Evolutionary conservation across 2,113 vertebrate genomes (phyloP).

Genomic region (Nothoprocta perdicaria): DNA sequence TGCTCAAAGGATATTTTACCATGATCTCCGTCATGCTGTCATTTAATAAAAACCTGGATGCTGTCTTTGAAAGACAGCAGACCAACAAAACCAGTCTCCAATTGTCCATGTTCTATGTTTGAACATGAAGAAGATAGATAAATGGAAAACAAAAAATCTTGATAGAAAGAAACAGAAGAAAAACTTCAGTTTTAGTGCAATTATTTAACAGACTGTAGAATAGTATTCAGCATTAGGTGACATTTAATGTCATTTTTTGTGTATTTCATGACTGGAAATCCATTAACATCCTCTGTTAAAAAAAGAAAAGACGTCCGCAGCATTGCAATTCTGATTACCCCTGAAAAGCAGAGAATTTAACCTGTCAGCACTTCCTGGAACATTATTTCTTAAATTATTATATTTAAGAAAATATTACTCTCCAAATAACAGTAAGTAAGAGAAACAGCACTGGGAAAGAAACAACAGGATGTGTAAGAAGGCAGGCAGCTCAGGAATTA

Average conservation of each 20-base stretch:
- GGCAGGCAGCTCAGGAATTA: background rate
- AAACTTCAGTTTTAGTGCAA: background rate
- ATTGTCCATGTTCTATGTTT: background rate
- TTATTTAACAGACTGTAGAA: background rate
- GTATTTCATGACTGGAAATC: conserved; percentile 21
- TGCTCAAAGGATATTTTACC: background rate
- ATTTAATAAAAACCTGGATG: background rate
- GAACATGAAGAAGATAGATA: background rate
- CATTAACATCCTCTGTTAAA: conserved; percentile 12
- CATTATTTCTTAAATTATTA: conserved; percentile 27
- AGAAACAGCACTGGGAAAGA: background rate
- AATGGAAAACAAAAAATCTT: background rate
- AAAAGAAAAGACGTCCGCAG: background rate
- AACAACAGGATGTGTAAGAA: background rate
- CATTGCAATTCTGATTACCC: background rate
- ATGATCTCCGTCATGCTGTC: background rate
- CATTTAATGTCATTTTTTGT: background rate
- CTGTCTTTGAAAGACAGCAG: background rate
- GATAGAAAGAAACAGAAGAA: background rate
- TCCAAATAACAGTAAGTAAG: background rate
- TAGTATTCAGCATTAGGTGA: conserved; percentile 34
- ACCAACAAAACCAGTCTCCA: background rate
- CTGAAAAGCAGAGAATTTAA: conserved; percentile 11
- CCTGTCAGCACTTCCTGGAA: background rate
- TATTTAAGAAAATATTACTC: background rate